Evolutionary conservation across 2,888 invertebrate species (phyloP).

Genomic region (Tenthredo scrophulariae): DNA sequence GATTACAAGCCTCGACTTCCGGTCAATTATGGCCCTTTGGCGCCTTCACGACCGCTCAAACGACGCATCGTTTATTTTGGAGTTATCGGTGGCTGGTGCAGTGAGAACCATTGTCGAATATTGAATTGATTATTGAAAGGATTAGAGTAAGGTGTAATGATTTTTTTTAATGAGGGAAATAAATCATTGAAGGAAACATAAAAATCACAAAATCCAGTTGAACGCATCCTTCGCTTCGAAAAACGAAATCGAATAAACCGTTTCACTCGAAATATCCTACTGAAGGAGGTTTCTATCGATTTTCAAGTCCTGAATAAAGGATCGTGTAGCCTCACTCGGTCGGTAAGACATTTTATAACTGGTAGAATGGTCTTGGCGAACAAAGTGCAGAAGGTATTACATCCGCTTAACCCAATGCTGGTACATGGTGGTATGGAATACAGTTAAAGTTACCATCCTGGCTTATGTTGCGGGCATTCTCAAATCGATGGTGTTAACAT

Average conservation of each 20-base stretch:
- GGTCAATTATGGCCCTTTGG: conserved; percentile 61
- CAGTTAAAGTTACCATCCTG: neutral
- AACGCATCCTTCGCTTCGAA: neutral
- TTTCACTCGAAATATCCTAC: neutral
- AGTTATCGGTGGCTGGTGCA: neutral
- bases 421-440: neutral
- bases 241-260: neutral
- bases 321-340: neutral
- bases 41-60: neutral
- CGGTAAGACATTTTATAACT: neutral
- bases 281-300: neutral
- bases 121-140: neutral
- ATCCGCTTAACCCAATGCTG: neutral
- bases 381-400: neutral
- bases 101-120: neutral
- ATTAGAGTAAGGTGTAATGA: neutral
- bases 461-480: neutral
- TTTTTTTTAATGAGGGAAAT: neutral
- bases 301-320: neutral
- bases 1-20: conserved; percentile 61
- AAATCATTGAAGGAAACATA: neutral
- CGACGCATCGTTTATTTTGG: conserved; percentile 24
- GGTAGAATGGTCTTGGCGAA: neutral
- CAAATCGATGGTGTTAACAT: neutral
- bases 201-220: neutral